Base-by-base conservation (phyloP, 1,140 invertebrate genomes). In the Bombus impatiens region DNA sequence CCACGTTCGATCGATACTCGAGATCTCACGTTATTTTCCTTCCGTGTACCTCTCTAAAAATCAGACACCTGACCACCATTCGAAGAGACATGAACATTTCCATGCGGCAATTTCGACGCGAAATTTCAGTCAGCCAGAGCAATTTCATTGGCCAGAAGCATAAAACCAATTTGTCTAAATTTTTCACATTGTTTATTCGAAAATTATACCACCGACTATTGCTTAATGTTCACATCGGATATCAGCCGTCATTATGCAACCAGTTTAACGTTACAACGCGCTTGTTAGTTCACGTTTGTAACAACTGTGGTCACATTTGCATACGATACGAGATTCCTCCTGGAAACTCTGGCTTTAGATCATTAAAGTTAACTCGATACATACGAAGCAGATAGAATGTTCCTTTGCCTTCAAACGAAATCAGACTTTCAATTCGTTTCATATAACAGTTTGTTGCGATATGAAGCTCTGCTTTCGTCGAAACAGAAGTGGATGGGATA, bases 351-450 rank as follows among this genome's bases (percentile, higher is more conserved):
- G 13, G 15, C 25, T 3, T n/a, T 28, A 4, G 2, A 4, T 42
- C 25, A 32, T 78, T 78, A 65, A 78, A 78, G 18, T 67, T 65
- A 78, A 78, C 62, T 62, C 40, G 3, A 42, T 32, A 62, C 37
- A 59, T 59, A 8, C 13, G 28, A 28, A 28, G 25, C 5, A 13
- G 12, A 6, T n/a, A 40, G 5, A 35, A 22, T 28, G 28, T n/a
- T 25, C 10, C 6, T 59, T 59, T 40, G 3, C 25, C 18, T 40
- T 37, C 25, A 8, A 32, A 25, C 4, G 37, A 59, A 37, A 37
- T 76, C 32, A 15, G 10, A 10, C 8, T 32, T 78, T 67, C 1
- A 40, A 32, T 6, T 5, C 37, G 25, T 57, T 78, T 28, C 18
- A 22, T 62, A 12, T 25, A 1, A 15, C 47, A 53, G 3, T 53